These are phyloP conservation scores for Ceratina australensis DNA, from an alignment of 1,140 invertebrate species.

Conservation along the genomic window DNA sequence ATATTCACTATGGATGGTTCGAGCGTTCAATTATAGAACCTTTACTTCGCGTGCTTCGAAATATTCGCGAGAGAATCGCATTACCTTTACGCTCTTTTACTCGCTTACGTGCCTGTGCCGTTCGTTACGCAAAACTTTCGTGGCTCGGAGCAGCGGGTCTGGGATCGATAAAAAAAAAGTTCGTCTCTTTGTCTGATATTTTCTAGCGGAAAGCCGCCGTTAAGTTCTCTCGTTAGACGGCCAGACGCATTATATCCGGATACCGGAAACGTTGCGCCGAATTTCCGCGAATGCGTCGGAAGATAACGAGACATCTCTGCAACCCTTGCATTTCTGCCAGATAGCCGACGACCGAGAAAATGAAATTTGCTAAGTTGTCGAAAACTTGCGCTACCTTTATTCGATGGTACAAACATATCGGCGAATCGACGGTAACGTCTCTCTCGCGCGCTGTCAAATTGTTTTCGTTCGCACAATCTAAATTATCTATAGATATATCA, in stretches of 20 bases:
- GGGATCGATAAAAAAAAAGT: not conserved
- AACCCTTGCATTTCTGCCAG: not conserved
- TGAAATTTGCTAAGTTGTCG: slow-evolving; percentile 1
- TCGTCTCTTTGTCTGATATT: not conserved
- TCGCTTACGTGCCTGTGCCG: no score
- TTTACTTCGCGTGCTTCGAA: not conserved
- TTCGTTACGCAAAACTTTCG: slow-evolving; percentile 7
- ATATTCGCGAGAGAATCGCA: slow-evolving; percentile 11
- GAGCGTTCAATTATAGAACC: not conserved
- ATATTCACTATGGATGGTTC: not conserved
- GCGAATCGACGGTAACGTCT: not conserved
- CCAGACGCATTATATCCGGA: not conserved
- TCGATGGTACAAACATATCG: not conserved
- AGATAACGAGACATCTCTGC: not conserved
- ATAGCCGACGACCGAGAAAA: not conserved
- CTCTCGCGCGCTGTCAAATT: no score
- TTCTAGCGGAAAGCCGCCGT: not conserved
- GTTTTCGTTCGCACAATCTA: no score
- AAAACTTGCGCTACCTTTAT: slow-evolving; percentile 3
- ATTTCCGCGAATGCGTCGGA: not conserved
- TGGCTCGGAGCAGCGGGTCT: no score
- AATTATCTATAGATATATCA: no score
- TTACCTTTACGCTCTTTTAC: not conserved
- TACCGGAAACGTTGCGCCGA: not conserved
- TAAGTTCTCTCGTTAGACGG: slow-evolving; percentile 2